phyloP scores from a whole-genome alignment of 2,888 invertebrate genomes.

The Monopis laevigella region DNA sequence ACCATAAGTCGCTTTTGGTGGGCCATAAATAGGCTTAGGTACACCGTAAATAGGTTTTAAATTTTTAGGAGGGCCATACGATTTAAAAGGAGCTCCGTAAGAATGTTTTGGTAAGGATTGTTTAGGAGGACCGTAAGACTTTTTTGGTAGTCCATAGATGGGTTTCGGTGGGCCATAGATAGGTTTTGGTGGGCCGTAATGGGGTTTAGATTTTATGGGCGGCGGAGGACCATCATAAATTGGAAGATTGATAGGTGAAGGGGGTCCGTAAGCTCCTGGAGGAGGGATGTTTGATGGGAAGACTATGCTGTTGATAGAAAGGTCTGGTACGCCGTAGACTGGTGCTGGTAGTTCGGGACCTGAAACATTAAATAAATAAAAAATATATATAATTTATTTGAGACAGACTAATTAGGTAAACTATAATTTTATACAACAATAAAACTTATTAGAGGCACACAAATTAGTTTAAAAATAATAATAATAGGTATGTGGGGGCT shows the following conservation, averaged over 20 bases:
- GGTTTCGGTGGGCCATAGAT: constrained; percentile 50
- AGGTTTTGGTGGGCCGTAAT: constrained; percentile 53
- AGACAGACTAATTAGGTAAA: too few species aligned
- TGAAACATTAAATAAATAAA: constrained; percentile 31
- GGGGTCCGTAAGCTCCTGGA: constrained; percentile 56
- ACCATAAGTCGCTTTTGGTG: constrained; percentile 50
- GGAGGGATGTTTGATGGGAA: constrained; percentile 30
- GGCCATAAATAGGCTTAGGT: constrained; percentile 46
- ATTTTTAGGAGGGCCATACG: constrained; percentile 32
- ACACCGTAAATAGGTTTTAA: constrained; percentile 36
- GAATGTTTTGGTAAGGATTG: constrained; percentile 35
- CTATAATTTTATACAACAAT: not conserved
- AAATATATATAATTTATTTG: not conserved
- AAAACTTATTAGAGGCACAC: too few species aligned
- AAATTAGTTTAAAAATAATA: too few species aligned
- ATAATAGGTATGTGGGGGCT: too few species aligned
- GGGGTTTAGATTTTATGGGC: constrained; percentile 40
- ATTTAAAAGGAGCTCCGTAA: constrained; percentile 41
- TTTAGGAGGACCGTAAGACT: constrained; percentile 38
- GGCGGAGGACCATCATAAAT: constrained; percentile 24
- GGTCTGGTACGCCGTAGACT: constrained; percentile 68
- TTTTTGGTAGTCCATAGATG: constrained; percentile 40
- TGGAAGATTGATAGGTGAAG: constrained; percentile 39
- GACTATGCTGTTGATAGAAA: constrained; percentile 36
- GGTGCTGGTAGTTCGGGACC: constrained; percentile 58